Percentiles rank a stretch among this genome's conserved stretches.
phyloP scores from a whole-genome alignment of 2,797 vertebrate species.

The Lagorchestes hirsutus region DNA sequence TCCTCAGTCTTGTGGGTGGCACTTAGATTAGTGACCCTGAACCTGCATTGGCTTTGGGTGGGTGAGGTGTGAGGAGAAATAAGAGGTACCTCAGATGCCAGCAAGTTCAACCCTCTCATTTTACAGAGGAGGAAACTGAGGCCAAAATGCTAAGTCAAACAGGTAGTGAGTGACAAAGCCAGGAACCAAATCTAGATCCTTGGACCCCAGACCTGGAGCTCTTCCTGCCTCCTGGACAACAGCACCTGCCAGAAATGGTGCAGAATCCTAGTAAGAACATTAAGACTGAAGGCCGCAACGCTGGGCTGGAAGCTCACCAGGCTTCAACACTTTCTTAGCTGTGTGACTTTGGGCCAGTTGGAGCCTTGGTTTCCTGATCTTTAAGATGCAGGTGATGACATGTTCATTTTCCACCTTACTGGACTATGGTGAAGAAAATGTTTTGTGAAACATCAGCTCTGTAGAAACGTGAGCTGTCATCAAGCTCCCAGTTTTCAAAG shows the following conservation, averaged over 20 bases:
- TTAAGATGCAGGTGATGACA: background rate
- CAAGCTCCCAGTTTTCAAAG: background rate
- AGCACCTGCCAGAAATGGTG: background rate
- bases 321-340: background rate
- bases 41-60: background rate
- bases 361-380: background rate
- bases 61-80: background rate
- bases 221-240: conserved; percentile 22
- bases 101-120: background rate
- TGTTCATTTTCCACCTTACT: background rate
- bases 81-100: background rate
- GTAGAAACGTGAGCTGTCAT: background rate
- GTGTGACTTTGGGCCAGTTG: background rate
- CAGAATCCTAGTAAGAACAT: background rate
- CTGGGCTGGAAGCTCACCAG: background rate
- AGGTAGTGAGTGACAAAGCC: background rate
- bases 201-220: background rate
- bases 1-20: background rate
- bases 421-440: background rate
- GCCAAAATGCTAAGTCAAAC: background rate
- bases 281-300: too few relatives aligned
- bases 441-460: background rate
- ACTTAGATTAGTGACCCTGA: background rate
- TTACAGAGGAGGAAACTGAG: background rate
- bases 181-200: background rate